Base-by-base conservation (phyloP, 92 coral and sea anemone species). In the Blastomussa wellsi region DNA sequence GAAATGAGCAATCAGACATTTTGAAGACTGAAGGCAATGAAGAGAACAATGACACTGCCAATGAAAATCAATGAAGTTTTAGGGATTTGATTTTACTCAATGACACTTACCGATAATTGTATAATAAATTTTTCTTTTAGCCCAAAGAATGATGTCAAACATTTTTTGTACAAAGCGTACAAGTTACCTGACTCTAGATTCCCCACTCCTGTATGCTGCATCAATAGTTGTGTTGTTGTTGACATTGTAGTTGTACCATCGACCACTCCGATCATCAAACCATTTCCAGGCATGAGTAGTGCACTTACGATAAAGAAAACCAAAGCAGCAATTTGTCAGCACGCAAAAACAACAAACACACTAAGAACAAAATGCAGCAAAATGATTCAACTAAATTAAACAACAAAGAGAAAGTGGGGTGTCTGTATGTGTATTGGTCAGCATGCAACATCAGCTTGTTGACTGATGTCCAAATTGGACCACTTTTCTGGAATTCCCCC, bases 191-290 rank as follows among this genome's bases (percentile, higher is more conserved):
- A 92, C 93, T 55, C 93, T 77, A 0, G 95, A 87, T 13, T 96
- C 99, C 39, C 98, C 99, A 73, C 79, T 90, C 15, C 98, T 92
- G 84, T 96, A 96, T 2, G 99, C 95, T 32, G 90, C 79, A 81
- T 94, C 95, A 48, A 96, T 96, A 36, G 98, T 90, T 16, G 90
- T 87, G 78, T 94, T 96, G 79, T 96, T 96, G 42, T 82, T 89
- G 36, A 89, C 93, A 75, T 93, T 96, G 90, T 96, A 96, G 73
- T 93, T 95, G 87, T 96, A 95, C 99, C 99, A 96, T 24, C 99
- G 93, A 48, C 99, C 99, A 91, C 99, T 96, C 6, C 99, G 99
- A 74, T 96, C 99, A 88, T 96, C 99, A 88, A 96, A 96, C 99
- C 99, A 96, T 55, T 95, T 91, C 99, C 99, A 94, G 79, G 90